Evolutionary conservation across 2,888 invertebrate species (phyloP).

Genomic region (Criorhina ranunculi): DNA sequence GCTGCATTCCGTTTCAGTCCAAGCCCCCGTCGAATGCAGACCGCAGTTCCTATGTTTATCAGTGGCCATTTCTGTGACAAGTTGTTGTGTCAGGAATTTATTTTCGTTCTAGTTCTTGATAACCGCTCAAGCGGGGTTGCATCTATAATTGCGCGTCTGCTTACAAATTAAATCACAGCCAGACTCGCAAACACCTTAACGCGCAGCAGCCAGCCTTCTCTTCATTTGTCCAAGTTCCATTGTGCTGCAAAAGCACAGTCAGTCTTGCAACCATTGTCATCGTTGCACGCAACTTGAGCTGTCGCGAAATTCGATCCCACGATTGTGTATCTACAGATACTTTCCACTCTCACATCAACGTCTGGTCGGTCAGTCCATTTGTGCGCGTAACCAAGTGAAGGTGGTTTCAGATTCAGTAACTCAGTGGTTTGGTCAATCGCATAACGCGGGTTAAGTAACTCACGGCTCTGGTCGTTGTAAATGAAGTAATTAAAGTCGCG

Average conservation of each 20-base stretch:
- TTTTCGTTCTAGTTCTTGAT: constrained; percentile 45
- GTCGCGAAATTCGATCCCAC: constrained; percentile 42
- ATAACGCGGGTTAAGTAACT: constrained; percentile 58
- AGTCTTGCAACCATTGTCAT: constrained; percentile 32
- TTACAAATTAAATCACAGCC: constrained; percentile 48
- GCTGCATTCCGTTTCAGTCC: constrained; percentile 26
- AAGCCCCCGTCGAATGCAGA: constrained; percentile 29
- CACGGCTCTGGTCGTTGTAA: constrained; percentile 25
- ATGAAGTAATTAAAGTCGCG: constrained; percentile 60
- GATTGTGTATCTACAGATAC: constrained; percentile 23
- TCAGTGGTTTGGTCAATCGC: constrained; percentile 24
- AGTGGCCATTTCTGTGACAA: background rate
- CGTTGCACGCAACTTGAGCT: constrained; percentile 60
- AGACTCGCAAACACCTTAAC: constrained; percentile 34
- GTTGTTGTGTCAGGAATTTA: constrained; percentile 18
- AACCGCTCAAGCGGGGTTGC: background rate
- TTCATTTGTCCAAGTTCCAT: constrained; percentile 13
- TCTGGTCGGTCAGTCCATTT: constrained; percentile 65
- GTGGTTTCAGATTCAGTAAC: constrained; percentile 35
- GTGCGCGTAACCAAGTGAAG: constrained; percentile 63
- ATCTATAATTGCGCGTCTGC: constrained; percentile 25
- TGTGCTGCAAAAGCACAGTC: constrained; percentile 5
- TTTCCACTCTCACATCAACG: constrained; percentile 40
- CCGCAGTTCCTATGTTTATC: constrained; percentile 3
- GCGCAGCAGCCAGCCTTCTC: constrained; percentile 13